Base-by-base conservation (phyloP, 2,113 vertebrate genomes). In the Pelvicachromis taeniatus region DNA sequence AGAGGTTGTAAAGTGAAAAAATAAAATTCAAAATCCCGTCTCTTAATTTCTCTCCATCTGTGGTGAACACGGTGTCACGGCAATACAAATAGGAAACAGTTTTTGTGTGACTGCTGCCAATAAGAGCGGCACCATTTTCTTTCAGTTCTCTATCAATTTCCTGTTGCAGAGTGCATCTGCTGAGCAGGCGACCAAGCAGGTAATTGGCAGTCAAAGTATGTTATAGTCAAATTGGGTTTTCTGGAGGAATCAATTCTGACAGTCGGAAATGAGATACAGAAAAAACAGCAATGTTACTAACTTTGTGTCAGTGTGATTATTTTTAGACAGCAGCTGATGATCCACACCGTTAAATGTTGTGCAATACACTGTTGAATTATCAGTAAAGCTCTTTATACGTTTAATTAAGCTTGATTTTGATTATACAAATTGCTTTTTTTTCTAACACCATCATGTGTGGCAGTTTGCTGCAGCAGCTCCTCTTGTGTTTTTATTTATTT, bases 121-220 rank as follows among this genome's bases (percentile, higher is more conserved):
- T 19, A 4, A 9, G 80, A 87, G 40, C 2, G 4, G 0, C 0
- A 14, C 16, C 45, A 54, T 80, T 86, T 82, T 80, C 35, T 33
- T 31, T 17, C 85, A 87, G 33, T 84, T 58, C 8, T 26, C 53
- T 53, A 17, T 83, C 81, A 89, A 88, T 88, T 88, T 91, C 82
- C 87, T 90, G 82, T 77, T 50, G 23, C 68, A 23, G 26, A 81
- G 79, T 42, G 40, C 21, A 21, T 80, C 63, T 65, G 77, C 54
- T 84, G 80, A 88, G 78, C 58, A 78, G 48, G 23, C 48, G 82
- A 88, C 82, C 78, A 55, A 85, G 82, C 82, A 84, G 84, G 53
- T 92, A 88, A 87, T 90, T 93, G 83, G 40, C 81, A 83, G 78
- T 84, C 85, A 80, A 68, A 50, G 58, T 55, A n/a, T 55, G 48